Evolutionary conservation across 2,113 vertebrate genomes (phyloP), one percentile per base, ranked within the genome.

Genomic region (Aegithalos caudatus): DNA sequence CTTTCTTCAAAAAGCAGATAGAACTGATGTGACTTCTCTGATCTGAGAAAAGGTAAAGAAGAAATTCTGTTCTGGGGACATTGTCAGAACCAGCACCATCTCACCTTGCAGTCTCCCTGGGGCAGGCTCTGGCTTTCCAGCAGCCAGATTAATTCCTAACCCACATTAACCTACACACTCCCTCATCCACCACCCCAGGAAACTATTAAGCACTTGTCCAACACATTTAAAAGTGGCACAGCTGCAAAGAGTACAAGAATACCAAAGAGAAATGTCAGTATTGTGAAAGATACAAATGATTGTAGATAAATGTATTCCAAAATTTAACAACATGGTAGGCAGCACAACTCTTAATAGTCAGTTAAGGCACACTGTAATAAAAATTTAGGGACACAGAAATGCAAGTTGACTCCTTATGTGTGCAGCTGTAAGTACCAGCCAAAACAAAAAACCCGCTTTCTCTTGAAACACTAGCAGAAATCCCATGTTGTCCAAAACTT

Each of bases 221-320:
- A 65, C 28, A 65, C 21, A 50, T 81, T 81, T 78, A 73, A 56
- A 15, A 45, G 17, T 3, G 69, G 54, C 40, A 80, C 29, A 83
- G 31, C 12, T 64, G 33, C 54, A 60, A 84, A 61, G 5, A 8
- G 21, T 77, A 57, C 11, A 74, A 48, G 2, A 50, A 51, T 27
- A 76, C 13, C 21, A 13, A 67, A 80, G 42, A 66, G 19, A 92
- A 78, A 42, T 3, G 12, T 22, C 18, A 51, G 38, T 29, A 54
- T 50, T 27, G 7, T 27, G 29, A 79, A 92, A 86, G 22, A 76
- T 21, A 31, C 9, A 71, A 62, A 29, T 84, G 33, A 37, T 5
- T 3, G 5, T 28, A 66, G 22, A 21, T 78, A 45, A 76, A 71
- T 0, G 3, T 17, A n/a, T 40, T 45, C 10, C 1, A 1, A 48